Evolutionary conservation across 2,888 invertebrate species (phyloP), one percentile per base, ranked within the genome.

Genomic region (Mayetiola destructor): DNA sequence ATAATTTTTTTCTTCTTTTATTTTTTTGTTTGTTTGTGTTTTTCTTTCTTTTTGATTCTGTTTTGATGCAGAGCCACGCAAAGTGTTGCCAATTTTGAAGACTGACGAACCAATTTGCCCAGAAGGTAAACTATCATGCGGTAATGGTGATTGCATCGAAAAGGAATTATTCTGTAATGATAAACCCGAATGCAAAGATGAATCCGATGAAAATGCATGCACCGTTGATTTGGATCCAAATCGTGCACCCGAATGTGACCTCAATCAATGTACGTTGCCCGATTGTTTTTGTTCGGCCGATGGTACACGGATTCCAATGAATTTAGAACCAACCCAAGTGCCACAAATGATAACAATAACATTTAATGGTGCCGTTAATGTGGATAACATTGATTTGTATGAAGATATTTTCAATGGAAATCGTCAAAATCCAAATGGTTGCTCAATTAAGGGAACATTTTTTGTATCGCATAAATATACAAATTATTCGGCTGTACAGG

Each of bases 211-310:
- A 75, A 93, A 93, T 66, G 88, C 92, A 63, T 93, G 93, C 79
- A 85, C 88, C 67, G 89, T 91, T 61, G 89, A 91, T 64, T 79
- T 82, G 58, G 92, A 93, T 72, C 92, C 92, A 18, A 92, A 92
- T 74, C 80, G 91, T 65, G 91, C 92, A 1, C 91, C 92, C 1
- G 89, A 90, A 69, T 93, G 92, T 68, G 91, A 92, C 69, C 83
- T 84, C 56, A 87, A 85, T 59, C 89, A 91, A 69, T 92, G 92
- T 70, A 81, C 82, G 10, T 77, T 92, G 23, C 92, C 92, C 3
- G 91, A 92, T 69, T 92, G 92, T 69, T 92, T 89, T 81, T 92
- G 92, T 69, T 92, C 91, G 1, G 88, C 90, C 62, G 91, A 91
- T 66, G 91, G 91, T 63, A 91, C 91, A 8, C 80, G 89, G 60